Percentiles rank a stretch among this genome's conserved stretches.
These are phyloP conservation scores for Acronicta psi DNA, from an alignment of 2,888 invertebrate species.

Conservation along the genomic window DNA sequence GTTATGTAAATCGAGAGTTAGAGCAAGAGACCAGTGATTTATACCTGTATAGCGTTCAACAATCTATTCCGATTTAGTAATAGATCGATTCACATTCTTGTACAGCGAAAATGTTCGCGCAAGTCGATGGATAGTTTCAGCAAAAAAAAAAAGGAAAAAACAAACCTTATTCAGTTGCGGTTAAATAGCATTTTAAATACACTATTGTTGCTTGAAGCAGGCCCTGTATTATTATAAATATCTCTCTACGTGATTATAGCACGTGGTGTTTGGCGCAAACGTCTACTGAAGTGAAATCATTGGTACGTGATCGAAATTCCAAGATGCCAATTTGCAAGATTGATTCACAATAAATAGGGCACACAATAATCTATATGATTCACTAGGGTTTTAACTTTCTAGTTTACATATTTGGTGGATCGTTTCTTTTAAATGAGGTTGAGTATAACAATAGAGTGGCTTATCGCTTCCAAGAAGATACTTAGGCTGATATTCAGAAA, in stretches of 20 bases:
- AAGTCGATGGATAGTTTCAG: no score
- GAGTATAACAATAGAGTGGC: conserved; percentile 13
- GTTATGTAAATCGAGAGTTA: conserved; percentile 18
- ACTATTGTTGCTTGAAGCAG: no score
- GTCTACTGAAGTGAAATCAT: conserved; percentile 47
- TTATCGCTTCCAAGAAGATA: conserved; percentile 6
- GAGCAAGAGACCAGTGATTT: not conserved
- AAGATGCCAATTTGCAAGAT: conserved; percentile 40
- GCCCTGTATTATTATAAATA: conserved; percentile 36
- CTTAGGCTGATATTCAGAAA: no score
- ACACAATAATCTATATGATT: conserved; percentile 41
- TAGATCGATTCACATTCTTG: no score
- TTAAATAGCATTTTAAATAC: no score
- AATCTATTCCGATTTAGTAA: no score
- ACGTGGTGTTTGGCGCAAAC: conserved; percentile 35
- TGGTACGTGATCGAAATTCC: conserved; percentile 50
- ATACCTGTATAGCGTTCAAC: no score
- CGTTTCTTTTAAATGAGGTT: conserved; percentile 48
- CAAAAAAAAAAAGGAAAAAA: no score
- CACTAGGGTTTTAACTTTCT: conserved; percentile 49
- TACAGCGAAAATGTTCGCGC: no score
- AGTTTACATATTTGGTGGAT: conserved; percentile 41
- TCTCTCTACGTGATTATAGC: conserved; percentile 34
- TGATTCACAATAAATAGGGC: conserved; percentile 46
- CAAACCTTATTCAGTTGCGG: no score